Conservation (phyloP, 2,888 invertebrate genomes). For the Rotaria magnacalcarata region DNA sequence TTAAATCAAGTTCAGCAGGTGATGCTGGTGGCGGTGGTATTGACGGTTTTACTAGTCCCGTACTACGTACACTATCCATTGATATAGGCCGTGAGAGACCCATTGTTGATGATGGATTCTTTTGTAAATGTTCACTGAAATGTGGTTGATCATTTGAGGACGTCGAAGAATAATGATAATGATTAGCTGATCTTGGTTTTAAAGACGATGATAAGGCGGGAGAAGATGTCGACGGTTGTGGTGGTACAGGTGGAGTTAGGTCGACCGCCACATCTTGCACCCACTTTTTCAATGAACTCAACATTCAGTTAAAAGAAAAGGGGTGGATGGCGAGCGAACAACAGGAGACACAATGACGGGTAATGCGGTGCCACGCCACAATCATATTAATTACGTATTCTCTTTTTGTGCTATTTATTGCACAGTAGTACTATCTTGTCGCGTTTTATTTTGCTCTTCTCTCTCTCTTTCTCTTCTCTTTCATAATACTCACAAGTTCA, state of each 20-base stretch:
- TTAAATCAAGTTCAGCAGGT: neutral
- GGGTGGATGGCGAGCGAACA: neutral
- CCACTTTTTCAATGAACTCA: conserved; percentile 28
- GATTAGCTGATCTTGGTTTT: neutral
- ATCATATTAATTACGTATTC: neutral
- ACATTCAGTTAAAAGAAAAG: neutral
- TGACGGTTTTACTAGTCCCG: neutral
- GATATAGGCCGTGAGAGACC: neutral
- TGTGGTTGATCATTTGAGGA: neutral
- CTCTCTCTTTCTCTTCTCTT: neutral
- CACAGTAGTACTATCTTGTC: conserved; percentile 21
- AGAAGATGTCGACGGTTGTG: neutral
- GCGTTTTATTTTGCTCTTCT: neutral
- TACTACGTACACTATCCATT: conserved; percentile 19
- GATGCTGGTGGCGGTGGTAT: neutral
- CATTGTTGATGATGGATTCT: neutral
- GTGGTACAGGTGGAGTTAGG: neutral
- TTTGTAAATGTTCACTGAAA: neutral
- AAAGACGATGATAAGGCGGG: neutral
- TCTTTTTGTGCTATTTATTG: neutral
- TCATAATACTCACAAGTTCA: neutral
- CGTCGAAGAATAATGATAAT: neutral
- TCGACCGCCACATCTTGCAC: conserved; percentile 1
- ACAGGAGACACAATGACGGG: neutral
- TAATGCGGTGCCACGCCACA: neutral